phyloP scores from a whole-genome alignment of 2,888 invertebrate species.

The Troilus luridus region DNA sequence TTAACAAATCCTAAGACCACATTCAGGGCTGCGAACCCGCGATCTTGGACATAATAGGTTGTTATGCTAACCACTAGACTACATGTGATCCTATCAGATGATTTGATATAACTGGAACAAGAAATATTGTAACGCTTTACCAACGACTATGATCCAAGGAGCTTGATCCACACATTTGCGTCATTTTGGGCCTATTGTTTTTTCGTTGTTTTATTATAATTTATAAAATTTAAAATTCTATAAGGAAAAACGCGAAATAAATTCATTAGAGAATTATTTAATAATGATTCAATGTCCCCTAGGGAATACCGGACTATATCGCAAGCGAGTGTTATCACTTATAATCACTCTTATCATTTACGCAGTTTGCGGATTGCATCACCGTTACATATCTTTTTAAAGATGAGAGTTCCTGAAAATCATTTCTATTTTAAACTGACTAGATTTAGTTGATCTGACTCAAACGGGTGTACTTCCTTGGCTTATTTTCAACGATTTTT shows the following conservation, averaged over 20 bases:
- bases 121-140: no score
- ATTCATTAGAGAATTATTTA: not conserved
- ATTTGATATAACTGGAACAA: no score
- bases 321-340: not conserved
- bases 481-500: no score
- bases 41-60: no score
- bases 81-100: no score
- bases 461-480: no score
- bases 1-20: no score
- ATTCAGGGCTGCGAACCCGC: no score
- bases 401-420: not conserved
- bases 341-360: not conserved
- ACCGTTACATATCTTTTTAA: not conserved
- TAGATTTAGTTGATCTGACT: not conserved
- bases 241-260: not conserved
- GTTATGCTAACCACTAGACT: no score
- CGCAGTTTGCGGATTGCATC: not conserved
- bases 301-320: not conserved
- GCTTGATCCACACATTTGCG: no score
- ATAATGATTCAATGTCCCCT: not conserved
- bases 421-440: not conserved
- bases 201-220: not conserved
- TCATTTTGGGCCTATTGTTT: no score
- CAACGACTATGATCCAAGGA: no score
- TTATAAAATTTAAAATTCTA: not conserved